Evolutionary conservation across 2,113 vertebrate species (phyloP).

Genomic region (Triplophysa siluroides): DNA sequence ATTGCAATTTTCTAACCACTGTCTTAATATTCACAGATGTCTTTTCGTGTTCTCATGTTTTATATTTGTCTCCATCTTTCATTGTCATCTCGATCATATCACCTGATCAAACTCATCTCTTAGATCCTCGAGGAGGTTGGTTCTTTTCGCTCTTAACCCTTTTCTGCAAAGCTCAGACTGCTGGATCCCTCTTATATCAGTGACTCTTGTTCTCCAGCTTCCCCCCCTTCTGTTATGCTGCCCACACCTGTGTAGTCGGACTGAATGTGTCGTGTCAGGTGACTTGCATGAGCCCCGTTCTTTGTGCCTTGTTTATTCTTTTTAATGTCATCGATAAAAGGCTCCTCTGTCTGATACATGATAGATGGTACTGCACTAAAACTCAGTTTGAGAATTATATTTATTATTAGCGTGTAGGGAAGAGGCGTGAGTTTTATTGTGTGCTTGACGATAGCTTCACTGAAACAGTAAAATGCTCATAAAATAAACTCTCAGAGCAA

Average conservation of each 20-base stretch:
- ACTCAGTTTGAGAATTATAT: not conserved
- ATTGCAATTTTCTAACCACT: conserved; percentile 44
- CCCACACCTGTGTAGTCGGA: not conserved
- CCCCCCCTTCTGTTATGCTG: not conserved
- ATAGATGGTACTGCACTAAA: not conserved
- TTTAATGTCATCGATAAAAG: not conserved
- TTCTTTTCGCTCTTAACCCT: conserved; percentile 87
- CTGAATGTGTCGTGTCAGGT: conserved; percentile 1
- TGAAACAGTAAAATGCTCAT: too few species aligned
- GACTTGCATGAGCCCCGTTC: conserved; percentile 26
- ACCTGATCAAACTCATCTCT: conserved; percentile 78
- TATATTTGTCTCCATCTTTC: conserved; percentile 47
- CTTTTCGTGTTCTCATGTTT: conserved; percentile 46
- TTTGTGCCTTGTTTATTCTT: not conserved
- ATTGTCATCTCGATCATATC: conserved; percentile 41
- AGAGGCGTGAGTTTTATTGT: too few species aligned
- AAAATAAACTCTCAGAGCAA: too few species aligned
- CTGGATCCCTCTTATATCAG: not conserved
- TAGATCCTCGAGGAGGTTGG: conserved; percentile 99
- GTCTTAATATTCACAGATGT: not conserved
- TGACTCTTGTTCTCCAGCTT: not conserved
- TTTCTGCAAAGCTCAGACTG: conserved; percentile 30
- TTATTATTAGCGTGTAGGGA: not conserved
- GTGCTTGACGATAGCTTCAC: too few species aligned
- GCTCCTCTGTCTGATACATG: not conserved